A percentile compares a stretch with the other conserved stretches of the same genome.
Evolutionary conservation across 2,113 vertebrate species (phyloP).

Genomic region (Telmatochromis bifrenatus): DNA sequence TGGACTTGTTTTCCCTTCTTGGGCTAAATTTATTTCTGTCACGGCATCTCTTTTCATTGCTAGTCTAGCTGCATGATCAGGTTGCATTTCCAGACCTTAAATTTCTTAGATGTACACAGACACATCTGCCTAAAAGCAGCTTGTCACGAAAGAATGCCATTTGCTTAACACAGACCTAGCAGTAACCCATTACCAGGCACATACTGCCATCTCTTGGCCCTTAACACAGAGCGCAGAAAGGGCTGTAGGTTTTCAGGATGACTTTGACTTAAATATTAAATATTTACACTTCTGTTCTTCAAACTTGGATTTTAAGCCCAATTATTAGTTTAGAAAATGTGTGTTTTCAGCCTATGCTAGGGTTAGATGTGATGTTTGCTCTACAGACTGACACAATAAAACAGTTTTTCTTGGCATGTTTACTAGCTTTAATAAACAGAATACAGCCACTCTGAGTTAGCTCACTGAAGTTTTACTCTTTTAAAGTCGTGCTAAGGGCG

Average conservation of each 20-base stretch:
- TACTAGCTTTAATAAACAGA: not conserved
- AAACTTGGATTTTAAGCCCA: not conserved
- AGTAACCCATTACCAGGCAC: not conserved
- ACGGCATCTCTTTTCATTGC: not conserved
- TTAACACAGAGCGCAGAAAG: not conserved
- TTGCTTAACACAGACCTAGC: not conserved
- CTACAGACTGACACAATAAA: not conserved
- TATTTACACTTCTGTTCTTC: not conserved
- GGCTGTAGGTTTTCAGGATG: not conserved
- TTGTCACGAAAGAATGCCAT: not conserved
- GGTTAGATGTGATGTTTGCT: not conserved
- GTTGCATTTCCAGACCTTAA: not conserved
- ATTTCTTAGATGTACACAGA: not conserved
- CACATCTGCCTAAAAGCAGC: not conserved
- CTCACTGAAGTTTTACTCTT: not conserved
- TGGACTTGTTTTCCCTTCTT: not conserved
- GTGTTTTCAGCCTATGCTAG: not conserved
- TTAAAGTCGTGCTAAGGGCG: fast-evolving
- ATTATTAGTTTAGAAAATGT: not conserved
- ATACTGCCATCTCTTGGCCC: slow-evolving; percentile 22
- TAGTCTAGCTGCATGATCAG: not conserved
- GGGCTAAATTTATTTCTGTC: not conserved
- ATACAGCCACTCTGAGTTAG: not conserved
- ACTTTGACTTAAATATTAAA: not conserved
- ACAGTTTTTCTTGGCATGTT: not conserved